These are phyloP conservation scores for Sylvia atricapilla DNA, from an alignment of 2,113 vertebrate species.

Conservation along the genomic window DNA sequence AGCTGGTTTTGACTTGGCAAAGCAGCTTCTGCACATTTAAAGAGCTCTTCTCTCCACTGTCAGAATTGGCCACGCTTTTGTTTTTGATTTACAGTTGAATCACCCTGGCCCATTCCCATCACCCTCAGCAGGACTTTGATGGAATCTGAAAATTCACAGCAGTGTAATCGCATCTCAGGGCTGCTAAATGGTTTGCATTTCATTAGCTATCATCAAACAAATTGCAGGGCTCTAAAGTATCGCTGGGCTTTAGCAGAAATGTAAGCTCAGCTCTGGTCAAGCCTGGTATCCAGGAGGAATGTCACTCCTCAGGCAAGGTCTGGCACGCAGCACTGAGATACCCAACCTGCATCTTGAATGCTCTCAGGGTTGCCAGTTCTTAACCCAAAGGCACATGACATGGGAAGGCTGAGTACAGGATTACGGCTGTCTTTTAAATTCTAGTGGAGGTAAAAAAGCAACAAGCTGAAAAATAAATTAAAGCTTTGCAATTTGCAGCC, in stretches of 20 bases:
- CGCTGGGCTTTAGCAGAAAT: background rate
- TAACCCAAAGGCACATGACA: background rate
- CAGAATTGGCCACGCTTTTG: background rate
- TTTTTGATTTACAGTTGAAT: conserved; percentile 21
- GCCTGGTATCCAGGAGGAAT: background rate
- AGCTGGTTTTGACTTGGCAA: conserved; percentile 35
- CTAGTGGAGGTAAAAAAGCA: background rate
- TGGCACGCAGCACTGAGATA: background rate
- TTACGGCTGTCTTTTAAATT: background rate
- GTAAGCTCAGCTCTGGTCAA: background rate
- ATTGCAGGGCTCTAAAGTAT: background rate
- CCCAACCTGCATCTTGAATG: background rate
- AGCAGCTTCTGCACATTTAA: conserved; percentile 15
- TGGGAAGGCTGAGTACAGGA: background rate
- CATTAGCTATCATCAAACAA: conserved; percentile 17
- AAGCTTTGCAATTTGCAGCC: background rate
- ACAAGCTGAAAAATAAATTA: background rate
- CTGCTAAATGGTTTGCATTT: conserved; percentile 18
- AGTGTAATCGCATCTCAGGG: background rate
- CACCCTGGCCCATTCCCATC: conserved; percentile 3
- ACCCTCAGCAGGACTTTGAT: conserved; percentile 22
- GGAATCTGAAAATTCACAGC: conserved; percentile 41
- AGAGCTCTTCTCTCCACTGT: conserved; percentile 30
- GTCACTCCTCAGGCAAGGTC: background rate
- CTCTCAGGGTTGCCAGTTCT: background rate